A percentile compares a stretch with the other conserved stretches of the same genome.
These are phyloP conservation scores for Tetramorium parvispinum DNA, from an alignment of 1,140 invertebrate species.

Conservation along the genomic window DNA sequence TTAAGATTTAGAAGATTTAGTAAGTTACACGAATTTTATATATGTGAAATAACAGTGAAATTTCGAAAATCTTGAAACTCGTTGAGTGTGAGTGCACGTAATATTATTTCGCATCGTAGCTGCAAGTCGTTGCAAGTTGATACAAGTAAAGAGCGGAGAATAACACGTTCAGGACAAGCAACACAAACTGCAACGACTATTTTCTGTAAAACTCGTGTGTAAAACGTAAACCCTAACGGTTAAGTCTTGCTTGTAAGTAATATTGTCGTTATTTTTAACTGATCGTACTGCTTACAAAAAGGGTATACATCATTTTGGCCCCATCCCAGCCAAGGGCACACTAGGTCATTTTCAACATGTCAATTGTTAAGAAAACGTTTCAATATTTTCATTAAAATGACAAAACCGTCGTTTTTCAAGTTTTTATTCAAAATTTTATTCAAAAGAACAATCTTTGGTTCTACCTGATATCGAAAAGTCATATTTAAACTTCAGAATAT, in stretches of 20 bases:
- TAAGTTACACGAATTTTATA: background rate
- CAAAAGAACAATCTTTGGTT: too few relatives aligned
- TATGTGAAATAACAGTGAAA: too few relatives aligned
- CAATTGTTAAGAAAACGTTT: too few relatives aligned
- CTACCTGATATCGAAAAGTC: too few relatives aligned
- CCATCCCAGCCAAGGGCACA: too few relatives aligned
- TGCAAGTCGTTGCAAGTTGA: constrained; percentile 17
- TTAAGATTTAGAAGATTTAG: background rate
- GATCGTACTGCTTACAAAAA: background rate
- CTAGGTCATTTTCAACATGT: too few relatives aligned
- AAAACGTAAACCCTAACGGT: background rate
- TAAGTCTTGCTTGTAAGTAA: background rate
- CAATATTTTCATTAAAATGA: too few relatives aligned
- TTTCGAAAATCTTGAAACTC: background rate
- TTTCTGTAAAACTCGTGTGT: background rate
- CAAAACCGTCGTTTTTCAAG: too few relatives aligned
- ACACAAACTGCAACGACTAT: background rate
- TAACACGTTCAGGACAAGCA: background rate
- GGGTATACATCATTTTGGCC: too few relatives aligned
- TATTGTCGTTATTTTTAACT: background rate
- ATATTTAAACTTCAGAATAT: too few relatives aligned
- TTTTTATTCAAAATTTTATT: too few relatives aligned
- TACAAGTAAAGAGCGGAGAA: background rate
- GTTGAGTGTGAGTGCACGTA: background rate
- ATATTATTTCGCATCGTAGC: background rate